Base-by-base conservation (phyloP, 2,113 vertebrate species). In the Dolichallabes microphthalmus region DNA sequence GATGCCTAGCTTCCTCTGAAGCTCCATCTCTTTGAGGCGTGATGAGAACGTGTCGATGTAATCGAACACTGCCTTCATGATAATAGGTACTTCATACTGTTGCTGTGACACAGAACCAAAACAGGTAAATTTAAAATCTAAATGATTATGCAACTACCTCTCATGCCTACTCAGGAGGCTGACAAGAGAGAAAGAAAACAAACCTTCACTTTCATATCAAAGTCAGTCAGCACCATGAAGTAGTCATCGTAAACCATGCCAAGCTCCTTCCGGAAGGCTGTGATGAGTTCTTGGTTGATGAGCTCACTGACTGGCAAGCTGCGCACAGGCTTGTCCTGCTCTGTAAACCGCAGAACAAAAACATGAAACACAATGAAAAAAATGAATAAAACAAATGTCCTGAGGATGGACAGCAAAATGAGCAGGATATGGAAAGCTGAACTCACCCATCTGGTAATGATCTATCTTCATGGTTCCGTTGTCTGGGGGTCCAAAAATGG, bases 381-480 rank as follows among this genome's bases (percentile, higher is more conserved):
- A 7, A 39, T 5, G 3, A 60, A 55, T 60, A 39, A 11, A 79
- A 39, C 30, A 35, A 79, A 60, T 60, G 20, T 25, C 3, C 17
- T 25, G 30, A 58, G 53, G 32, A 52, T 20, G 5, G 7, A 19
- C 11, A 15, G 30, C 9, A 6, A 78, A 78, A 78, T 32, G 35
- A 53, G 53, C 17, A 22, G 35, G 22, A 22, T 39, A 3, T 52
- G 45, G 20, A 53, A 10, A 71, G 13, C 27, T 63, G 61, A 13
- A 58, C 89, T 87, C 90, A 97, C 96, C 96, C 92, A 96, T 94
- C 92, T 97, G 96, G 90, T 96, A 97, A 91, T 97, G 96, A 88
- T 97, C 96, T 13, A 97, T 97, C 92, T 96, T 96, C 95, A 97
- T 96, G 87, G 94, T 95, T 91, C 95, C 95, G 92, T 96, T 97